Percentiles rank a stretch among this genome's conserved stretches.
These are phyloP conservation scores for Diaperis boleti DNA, from an alignment of 2,888 invertebrate species.

Conservation along the genomic window DNA sequence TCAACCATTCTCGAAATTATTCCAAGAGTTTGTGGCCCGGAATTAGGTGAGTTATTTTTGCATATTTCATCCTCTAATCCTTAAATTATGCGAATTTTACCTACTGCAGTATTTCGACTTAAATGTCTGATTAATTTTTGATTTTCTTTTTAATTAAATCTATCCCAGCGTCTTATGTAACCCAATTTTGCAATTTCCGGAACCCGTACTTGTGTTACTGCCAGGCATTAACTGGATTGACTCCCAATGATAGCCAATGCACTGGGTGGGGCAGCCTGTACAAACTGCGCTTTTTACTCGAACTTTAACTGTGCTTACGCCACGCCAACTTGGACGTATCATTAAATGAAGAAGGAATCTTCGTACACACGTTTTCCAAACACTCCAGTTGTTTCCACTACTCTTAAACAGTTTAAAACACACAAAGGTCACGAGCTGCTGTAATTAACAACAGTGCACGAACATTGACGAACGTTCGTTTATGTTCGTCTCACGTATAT, in stretches of 20 bases:
- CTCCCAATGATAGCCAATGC: conserved; percentile 8
- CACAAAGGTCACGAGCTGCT: no score
- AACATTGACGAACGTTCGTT: no score
- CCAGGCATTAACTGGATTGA: conserved; percentile 15
- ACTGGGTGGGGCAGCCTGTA: conserved; percentile 7
- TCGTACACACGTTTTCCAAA: neutral
- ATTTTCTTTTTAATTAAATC: conserved; percentile 36
- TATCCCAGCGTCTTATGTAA: conserved; percentile 23
- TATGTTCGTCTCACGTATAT: neutral
- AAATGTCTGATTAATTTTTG: conserved; percentile 27
- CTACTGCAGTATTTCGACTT: conserved; percentile 29
- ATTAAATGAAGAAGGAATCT: neutral
- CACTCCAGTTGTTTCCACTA: neutral
- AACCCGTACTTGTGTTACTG: conserved; percentile 28
- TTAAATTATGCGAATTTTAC: conserved; percentile 39
- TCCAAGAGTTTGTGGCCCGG: conserved; percentile 90
- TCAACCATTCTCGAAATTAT: conserved; percentile 92
- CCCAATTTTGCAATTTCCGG: conserved; percentile 28
- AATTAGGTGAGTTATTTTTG: conserved; percentile 79
- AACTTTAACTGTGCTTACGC: neutral
- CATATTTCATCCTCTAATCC: conserved; percentile 33
- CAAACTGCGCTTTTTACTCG: neutral
- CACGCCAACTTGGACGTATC: neutral
- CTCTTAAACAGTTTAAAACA: neutral
- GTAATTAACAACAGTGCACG: no score